Percentiles rank a stretch among this genome's conserved stretches.
Evolutionary conservation across 1,140 invertebrate genomes (phyloP).

Genomic region (Theocolax elegans): DNA sequence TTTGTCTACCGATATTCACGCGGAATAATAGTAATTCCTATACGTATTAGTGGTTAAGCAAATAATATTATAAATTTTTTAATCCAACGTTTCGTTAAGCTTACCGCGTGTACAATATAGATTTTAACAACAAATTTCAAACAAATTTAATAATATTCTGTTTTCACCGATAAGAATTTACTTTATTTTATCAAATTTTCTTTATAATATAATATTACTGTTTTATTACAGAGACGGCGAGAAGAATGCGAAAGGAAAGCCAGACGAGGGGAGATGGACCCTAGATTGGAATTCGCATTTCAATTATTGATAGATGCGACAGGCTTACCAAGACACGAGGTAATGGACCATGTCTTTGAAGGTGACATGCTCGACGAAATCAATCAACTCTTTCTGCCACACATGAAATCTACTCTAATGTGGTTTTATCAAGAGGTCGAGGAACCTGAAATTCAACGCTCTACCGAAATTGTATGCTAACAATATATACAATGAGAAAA

Average conservation of each 20-base stretch:
- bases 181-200: too few relatives aligned
- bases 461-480: conserved; percentile 66
- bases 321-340: conserved; percentile 79
- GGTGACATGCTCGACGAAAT: conserved; percentile 90
- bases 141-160: too few relatives aligned
- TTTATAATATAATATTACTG: too few relatives aligned
- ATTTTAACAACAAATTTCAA: too few relatives aligned
- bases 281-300: conserved; percentile 87
- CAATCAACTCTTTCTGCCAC: conserved; percentile 86
- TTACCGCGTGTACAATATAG: too few relatives aligned
- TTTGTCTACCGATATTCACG: not conserved
- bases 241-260: conserved; percentile 92
- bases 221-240: conserved; percentile 79
- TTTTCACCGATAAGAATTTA: too few relatives aligned
- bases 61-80: too few relatives aligned
- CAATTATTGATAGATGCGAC: conserved; percentile 87
- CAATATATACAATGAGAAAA: too few relatives aligned
- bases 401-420: conserved; percentile 87
- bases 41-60: too few relatives aligned
- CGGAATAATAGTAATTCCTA: too few relatives aligned
- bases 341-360: conserved; percentile 90
- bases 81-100: too few relatives aligned
- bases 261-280: conserved; percentile 88
- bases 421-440: conserved; percentile 93
- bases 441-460: conserved; percentile 71